Evolutionary conservation across 2,888 invertebrate genomes (phyloP), one percentile per base, ranked within the genome.

Genomic region (Euclidia mi): DNA sequence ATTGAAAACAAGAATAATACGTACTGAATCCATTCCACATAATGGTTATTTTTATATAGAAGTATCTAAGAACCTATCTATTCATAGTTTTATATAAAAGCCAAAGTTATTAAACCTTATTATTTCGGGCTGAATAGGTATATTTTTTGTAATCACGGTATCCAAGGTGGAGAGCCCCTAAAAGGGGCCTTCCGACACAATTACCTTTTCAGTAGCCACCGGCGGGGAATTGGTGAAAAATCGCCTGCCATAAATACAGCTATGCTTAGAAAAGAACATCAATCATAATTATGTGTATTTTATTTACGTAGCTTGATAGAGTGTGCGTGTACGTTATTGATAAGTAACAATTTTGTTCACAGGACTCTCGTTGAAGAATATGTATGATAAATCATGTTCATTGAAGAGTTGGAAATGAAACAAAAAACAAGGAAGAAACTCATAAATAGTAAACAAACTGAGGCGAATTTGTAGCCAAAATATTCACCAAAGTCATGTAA

Each of bases 381-480:
- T 91, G 88, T 85, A 85, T 63, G 76, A 82, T 73, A 77, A 78
- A 78, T 71, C 71, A 69, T 79, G 76, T 68, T 77, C 70, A 72
- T 72, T 72, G 75, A 84, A 74, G 75, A 71, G 69, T 82, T 81
- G 86, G 90, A 89, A 87, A 93, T 92, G 92, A 93, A 85, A 88
- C 87, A 86, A 79, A 87, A 84, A 83, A 88, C 86, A 61, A 88
- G 90, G 76, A 92, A 91, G 76, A 93, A 91, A 85, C 35, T 70
- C 55, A 62, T 70, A 56, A 73, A 73, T 65, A 64, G 73, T 72
- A 82, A 81, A 81, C 77, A 78, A 68, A 72, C 71, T 53, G 75
- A 69, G 75, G 72, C 72, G 57, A 79, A 72, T 64, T 88, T 85
- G 85, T 88, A 87, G 85, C 84, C 83, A 84, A 79, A 79, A 81